Base-by-base conservation (phyloP, 2,113 vertebrate genomes). In the Cyanocitta stelleri region DNA sequence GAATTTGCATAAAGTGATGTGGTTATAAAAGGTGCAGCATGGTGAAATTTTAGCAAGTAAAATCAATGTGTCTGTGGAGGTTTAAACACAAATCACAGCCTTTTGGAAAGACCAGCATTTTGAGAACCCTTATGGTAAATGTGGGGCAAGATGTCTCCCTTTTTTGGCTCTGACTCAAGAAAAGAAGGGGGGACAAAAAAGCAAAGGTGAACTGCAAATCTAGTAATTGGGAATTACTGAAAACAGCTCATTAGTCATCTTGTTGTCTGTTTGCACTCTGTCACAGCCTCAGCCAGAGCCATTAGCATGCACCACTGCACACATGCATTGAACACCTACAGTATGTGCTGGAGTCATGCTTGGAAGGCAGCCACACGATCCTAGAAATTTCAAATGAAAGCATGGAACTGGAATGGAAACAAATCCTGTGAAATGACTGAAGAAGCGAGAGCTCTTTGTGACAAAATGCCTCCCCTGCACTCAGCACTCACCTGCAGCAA, bases 231-330 rank as follows among this genome's bases (percentile, higher is more conserved):
- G 96, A 96, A 97, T 95, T 95, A 96, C 92, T 94, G 96, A 91
- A 96, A 97, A 95, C 95, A 95, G 93, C 95, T 95, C 96, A 93
- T 97, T 97, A 96, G 95, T 96, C 76, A 95, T 95, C 73, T 89
- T 91, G 87, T 93, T 97, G 91, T 96, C 95, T 97, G 94, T 93
- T 96, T 97, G 86, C 78, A 95, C 91, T 94, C 89, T 95, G 95
- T 89, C 93, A 87, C 83, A 85, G 95, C 85, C 95, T 78, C 89
- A 93, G 95, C 69, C 90, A 86, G 89, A 86, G 75, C 90, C 64
- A 97, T 97, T 97, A 96, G 91, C 96, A 97, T 96, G 96, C 96
- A 87, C 83, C 93, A 88, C 69, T 96, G 96, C 95, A 97, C 96
- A 89, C 93, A 95, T 72, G 95, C 93, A 95, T 59, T 93, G 89